These are phyloP conservation scores for Myodes glareolus DNA, from an alignment of 2,113 vertebrate genomes.

Conservation along the genomic window DNA sequence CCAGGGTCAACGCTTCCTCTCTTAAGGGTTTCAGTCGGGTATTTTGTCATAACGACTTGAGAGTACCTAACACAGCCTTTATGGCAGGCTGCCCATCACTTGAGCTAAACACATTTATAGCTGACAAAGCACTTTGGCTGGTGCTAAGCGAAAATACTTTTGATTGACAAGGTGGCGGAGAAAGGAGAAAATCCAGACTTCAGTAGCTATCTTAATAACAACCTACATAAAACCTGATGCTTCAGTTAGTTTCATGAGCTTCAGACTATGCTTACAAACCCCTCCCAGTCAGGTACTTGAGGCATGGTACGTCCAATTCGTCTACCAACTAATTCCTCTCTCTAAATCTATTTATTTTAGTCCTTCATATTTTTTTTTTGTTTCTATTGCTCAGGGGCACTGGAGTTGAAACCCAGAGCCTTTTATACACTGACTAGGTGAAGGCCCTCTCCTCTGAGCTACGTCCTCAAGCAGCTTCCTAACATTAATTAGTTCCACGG, in stretches of 20 bases:
- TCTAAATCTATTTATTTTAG: background rate
- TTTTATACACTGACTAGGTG: background rate
- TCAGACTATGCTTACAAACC: background rate
- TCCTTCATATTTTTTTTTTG: background rate
- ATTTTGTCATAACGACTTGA: background rate
- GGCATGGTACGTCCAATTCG: background rate
- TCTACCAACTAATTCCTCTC: background rate
- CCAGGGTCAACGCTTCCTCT: background rate
- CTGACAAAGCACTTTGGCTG: background rate
- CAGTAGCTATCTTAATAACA: background rate
- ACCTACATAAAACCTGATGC: background rate
- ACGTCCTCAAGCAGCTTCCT: background rate
- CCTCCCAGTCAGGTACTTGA: background rate
- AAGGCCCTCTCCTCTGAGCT: background rate
- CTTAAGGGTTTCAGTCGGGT: background rate
- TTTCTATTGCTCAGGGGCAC: background rate
- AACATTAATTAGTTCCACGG: background rate
- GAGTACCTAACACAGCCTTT: background rate
- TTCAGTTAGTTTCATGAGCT: background rate
- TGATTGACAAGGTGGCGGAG: background rate
- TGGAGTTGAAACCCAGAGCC: background rate
- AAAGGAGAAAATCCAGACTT: background rate
- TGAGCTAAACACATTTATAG: background rate
- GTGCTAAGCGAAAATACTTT: background rate
- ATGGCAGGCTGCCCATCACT: background rate